Base-by-base conservation (phyloP, 2,113 vertebrate species). In the Caretta caretta region DNA sequence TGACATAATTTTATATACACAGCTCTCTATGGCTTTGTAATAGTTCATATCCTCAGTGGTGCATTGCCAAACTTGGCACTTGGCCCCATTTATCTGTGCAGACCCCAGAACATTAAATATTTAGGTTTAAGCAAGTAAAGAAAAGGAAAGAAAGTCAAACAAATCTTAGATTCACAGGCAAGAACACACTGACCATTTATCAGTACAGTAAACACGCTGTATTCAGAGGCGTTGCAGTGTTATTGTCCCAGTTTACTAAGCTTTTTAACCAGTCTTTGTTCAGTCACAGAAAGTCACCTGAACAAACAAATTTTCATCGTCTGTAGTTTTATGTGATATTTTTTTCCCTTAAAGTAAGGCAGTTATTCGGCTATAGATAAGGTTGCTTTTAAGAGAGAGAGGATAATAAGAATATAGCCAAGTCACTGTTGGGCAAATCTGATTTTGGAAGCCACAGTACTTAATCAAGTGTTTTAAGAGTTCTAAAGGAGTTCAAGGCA, bases 91-190 rank as follows among this genome's bases (percentile, higher is more conserved):
- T 57, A 90, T 96, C 72, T 54, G 54, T 96, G 90, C 83, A 92
- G 88, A 97, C 89, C 88, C 86, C 94, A 93, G 49, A 91, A 93
- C 80, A 90, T 96, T 96, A 97, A 98, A 98, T 97, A 98, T 98
- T 98, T 97, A 98, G 76, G 80, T 92, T 95, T 94, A 91, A 89
- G 42, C 29, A 72, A 96, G 35, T 93, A 95, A 94, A 91, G 75
- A 62, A 96, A 97, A 92, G 84, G 85, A 93, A 96, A 96, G 31
- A 79, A 95, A 97, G 93, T 97, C 95, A 97, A 97, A 97, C 91
- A 97, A 92, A 94, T 96, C 84, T 92, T 90, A 8, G 75, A 79
- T 95, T 96, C 83, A 50, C 46, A 90, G 92, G 79, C 50, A 83
- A 76, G 46, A 87, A 56, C 69, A 80, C 10, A 19, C 13, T 62